phyloP scores from a whole-genome alignment of 53 echinoderm and acorn worm genomes.

The Stichopus horrens region DNA sequence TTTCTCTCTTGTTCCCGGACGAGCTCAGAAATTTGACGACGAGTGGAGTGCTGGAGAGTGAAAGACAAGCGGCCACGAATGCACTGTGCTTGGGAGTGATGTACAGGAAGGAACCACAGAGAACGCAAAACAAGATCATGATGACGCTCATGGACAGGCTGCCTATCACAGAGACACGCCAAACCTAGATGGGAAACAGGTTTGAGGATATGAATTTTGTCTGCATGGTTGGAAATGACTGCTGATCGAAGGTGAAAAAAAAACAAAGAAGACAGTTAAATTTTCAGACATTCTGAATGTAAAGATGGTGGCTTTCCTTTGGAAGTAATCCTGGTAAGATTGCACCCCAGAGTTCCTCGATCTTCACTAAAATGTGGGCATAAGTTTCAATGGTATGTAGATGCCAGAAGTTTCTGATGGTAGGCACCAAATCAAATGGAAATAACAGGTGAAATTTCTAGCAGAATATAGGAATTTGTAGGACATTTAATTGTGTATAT shows the following conservation, averaged over 20 bases:
- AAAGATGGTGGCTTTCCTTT: no score
- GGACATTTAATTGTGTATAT: no score
- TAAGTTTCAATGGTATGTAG: background rate
- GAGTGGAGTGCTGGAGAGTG: conserved; percentile 89
- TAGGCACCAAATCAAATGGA: no score
- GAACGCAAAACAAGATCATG: conserved; percentile 86
- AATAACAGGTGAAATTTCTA: no score
- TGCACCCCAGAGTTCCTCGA: no score
- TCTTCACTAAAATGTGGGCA: no score
- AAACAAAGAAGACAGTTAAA: no score
- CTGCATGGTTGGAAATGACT: background rate
- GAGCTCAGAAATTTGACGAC: conserved; percentile 93
- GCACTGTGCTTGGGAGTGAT: conserved; percentile 91
- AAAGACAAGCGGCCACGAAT: conserved; percentile 92
- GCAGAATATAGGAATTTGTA: no score
- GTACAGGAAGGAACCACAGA: conserved; percentile 79
- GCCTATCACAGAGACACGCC: conserved; percentile 86
- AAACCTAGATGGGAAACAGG: conserved; percentile 64
- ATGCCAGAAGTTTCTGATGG: no score
- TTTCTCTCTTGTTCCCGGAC: conserved; percentile 52
- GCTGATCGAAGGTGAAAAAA: no score
- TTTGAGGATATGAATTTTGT: background rate
- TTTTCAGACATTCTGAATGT: no score
- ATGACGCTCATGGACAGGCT: conserved; percentile 85
- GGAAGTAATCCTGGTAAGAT: background rate